Base-by-base conservation (phyloP, 1,140 invertebrate genomes). In the Anadara kagoshimensis region DNA sequence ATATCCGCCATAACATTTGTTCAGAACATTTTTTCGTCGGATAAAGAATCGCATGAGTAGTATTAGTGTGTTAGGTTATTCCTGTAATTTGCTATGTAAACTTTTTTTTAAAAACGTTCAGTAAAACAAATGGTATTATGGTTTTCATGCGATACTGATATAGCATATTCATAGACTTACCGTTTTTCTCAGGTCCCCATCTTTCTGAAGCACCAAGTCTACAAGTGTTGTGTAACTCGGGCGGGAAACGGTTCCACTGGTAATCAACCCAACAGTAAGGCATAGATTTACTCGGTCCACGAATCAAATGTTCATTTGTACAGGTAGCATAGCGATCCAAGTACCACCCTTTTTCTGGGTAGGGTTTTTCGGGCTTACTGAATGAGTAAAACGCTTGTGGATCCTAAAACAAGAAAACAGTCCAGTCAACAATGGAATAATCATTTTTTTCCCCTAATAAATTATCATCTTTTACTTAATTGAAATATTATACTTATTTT, bases 131-230 rank as follows among this genome's bases (percentile, higher is more conserved):
- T n/a, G n/a, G n/a, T n/a, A n/a, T n/a, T n/a, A n/a, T n/a, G n/a
- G n/a, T n/a, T n/a, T n/a, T n/a, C n/a, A n/a, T n/a, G n/a, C n/a
- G n/a, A n/a, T n/a, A n/a, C n/a, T n/a, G n/a, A n/a, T n/a, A n/a
- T n/a, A n/a, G n/a, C n/a, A n/a, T n/a, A n/a, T n/a, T n/a, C n/a
- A n/a, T n/a, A n/a, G n/a, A n/a, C n/a, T 54, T 73, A 88, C 88
- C 88, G 53, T 80, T 78, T 82, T 86, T 87, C 58, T 85, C 78
- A 16, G 83, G 83, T 24, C 87, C 87, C 88, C 88, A 89, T 68
- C 78, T 80, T 59, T 84, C 78, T 18, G 82, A 79, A 0, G 87
- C 85, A 14, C 83, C 83, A 16, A 79, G 78, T 57, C 83, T 66
- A 63, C 82, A 80, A 14, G 81, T 83, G 70, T 86, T 84, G 71